These are phyloP conservation scores for Drosophila merina DNA, from an alignment of 2,888 invertebrate genomes.

Conservation along the genomic window DNA sequence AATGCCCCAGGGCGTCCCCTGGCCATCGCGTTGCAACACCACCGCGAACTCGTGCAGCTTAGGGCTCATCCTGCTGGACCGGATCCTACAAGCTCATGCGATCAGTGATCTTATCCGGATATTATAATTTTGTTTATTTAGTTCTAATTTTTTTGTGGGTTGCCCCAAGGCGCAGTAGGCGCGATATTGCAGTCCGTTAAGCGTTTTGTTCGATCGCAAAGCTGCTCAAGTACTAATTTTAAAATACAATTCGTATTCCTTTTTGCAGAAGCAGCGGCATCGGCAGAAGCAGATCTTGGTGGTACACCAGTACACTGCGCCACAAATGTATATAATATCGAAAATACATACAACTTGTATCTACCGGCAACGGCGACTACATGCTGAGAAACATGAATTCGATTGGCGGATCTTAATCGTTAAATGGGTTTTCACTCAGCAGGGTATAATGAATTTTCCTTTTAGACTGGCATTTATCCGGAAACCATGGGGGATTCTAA, in stretches of 20 bases:
- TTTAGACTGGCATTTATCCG: neutral
- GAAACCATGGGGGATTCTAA: neutral
- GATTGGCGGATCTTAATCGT: conserved; percentile 69
- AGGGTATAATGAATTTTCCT: conserved; percentile 10
- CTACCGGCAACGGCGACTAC: conserved; percentile 40
- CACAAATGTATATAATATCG: conserved; percentile 48
- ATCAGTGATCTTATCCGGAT: neutral
- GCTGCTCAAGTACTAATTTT: conserved; percentile 84
- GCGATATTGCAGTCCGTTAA: conserved; percentile 68
- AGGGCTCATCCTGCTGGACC: conserved; percentile 79
- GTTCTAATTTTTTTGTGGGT: conserved; percentile 52
- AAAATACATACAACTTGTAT: conserved; percentile 26
- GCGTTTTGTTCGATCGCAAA: conserved; percentile 84
- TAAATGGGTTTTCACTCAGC: conserved; percentile 10
- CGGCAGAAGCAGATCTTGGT: conserved; percentile 56
- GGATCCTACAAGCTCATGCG: conserved; percentile 27
- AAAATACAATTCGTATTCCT: conserved; percentile 80
- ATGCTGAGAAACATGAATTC: conserved; percentile 73
- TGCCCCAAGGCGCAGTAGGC: conserved; percentile 59
- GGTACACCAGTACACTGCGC: conserved; percentile 69
- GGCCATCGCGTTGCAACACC: conserved; percentile 89
- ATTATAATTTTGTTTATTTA: conserved; percentile 1
- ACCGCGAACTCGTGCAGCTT: conserved; percentile 91
- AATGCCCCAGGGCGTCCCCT: conserved; percentile 92
- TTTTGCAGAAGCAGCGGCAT: conserved; percentile 64